Evolutionary conservation across 2,888 invertebrate genomes (phyloP).

Genomic region (Drosophila robusta): DNA sequence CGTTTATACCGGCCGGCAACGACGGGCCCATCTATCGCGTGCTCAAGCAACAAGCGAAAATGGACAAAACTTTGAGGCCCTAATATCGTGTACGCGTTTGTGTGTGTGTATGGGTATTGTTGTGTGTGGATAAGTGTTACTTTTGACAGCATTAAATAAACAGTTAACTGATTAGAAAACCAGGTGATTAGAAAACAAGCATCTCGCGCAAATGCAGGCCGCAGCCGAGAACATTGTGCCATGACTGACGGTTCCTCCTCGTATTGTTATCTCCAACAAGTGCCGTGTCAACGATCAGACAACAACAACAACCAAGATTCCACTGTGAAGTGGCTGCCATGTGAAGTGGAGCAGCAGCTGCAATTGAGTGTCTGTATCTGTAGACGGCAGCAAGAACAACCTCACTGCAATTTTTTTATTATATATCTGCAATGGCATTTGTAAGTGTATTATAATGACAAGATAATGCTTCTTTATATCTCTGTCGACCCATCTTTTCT

Average conservation of each 20-base stretch:
- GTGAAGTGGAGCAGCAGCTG: constrained; percentile 45
- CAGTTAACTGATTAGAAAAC: constrained; percentile 59
- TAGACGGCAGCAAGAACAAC: constrained; percentile 5
- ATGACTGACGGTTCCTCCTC: constrained; percentile 2
- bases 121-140: constrained; percentile 56
- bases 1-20: constrained; percentile 72
- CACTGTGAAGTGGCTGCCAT: constrained; percentile 39
- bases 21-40: constrained; percentile 52
- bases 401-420: constrained; percentile 35
- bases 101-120: neutral
- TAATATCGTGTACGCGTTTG: constrained; percentile 9
- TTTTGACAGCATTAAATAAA: constrained; percentile 70
- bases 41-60: constrained; percentile 50
- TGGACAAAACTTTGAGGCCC: constrained; percentile 22
- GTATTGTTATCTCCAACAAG: constrained; percentile 41
- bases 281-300: constrained; percentile 54
- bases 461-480: constrained; percentile 35
- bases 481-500: constrained; percentile 5
- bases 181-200: constrained; percentile 51
- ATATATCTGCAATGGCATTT: constrained; percentile 40
- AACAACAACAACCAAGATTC: constrained; percentile 14
- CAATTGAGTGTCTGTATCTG: neutral
- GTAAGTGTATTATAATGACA: constrained; percentile 30
- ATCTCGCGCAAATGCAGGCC: constrained; percentile 17
- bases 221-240: constrained; percentile 2